Conservation (phyloP, 2,888 invertebrate genomes). For the Gortyna flavago region DNA sequence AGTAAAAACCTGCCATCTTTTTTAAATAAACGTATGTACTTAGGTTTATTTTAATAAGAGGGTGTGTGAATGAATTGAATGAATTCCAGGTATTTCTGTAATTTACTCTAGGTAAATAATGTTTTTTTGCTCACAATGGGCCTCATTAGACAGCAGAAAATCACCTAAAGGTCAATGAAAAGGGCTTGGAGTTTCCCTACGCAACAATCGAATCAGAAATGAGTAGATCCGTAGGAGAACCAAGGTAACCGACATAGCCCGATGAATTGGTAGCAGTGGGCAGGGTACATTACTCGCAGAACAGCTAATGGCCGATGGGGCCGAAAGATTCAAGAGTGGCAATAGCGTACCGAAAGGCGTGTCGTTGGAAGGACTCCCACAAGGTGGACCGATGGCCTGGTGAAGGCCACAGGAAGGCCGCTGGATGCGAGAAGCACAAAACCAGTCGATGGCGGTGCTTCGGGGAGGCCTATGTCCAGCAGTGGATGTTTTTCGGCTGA, state of each 20-base stretch:
- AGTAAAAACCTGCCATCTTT: slow-evolving; percentile 25
- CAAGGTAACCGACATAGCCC: neutral
- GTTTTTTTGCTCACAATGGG: neutral
- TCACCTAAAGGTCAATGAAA: too few relatives aligned
- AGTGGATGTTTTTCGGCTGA: too few relatives aligned
- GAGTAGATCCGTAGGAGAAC: neutral
- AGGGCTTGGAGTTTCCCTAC: too few relatives aligned
- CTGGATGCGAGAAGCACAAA: neutral
- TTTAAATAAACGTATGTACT: slow-evolving; percentile 17
- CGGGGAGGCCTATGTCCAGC: too few relatives aligned
- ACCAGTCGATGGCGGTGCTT: too few relatives aligned
- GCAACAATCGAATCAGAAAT: too few relatives aligned
- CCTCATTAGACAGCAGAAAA: too few relatives aligned
- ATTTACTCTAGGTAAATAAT: neutral
- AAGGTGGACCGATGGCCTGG: neutral
- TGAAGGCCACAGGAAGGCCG: neutral
- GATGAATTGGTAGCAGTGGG: neutral
- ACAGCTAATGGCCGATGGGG: too few relatives aligned
- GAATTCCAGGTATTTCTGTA: neutral
- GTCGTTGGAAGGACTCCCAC: neutral
- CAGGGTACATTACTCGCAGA: neutral
- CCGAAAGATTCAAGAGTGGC: neutral
- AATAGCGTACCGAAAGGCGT: neutral
- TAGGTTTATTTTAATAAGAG: neutral
- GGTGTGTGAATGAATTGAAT: neutral